Evolutionary conservation across 2,797 vertebrate genomes (phyloP).

Genomic region (Melopsittacus undulatus): DNA sequence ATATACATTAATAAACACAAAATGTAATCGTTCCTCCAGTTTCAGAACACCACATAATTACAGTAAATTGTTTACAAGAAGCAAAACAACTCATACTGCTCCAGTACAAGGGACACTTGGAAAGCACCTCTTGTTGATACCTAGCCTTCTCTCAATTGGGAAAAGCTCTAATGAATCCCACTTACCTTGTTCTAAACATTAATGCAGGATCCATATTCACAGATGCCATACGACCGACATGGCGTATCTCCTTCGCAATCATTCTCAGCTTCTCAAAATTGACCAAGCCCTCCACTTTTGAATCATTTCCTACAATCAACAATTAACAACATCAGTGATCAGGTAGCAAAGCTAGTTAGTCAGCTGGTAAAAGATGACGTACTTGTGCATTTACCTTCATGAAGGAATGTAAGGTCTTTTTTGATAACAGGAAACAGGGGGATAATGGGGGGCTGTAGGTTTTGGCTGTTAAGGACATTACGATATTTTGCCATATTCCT

Average conservation of each 20-base stretch:
- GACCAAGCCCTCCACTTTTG: slow-evolving; percentile 96
- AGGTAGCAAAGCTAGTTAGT: not conserved
- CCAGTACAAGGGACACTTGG: not conserved
- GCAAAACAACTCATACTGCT: not conserved
- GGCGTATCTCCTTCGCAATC: slow-evolving; percentile 99
- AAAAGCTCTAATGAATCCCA: not conserved
- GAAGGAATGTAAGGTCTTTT: slow-evolving; percentile 98
- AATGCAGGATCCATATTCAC: slow-evolving; percentile 98
- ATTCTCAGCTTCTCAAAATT: slow-evolving; percentile 99
- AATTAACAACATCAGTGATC: not conserved
- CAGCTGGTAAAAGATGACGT: not conserved
- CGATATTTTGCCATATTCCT: slow-evolving; percentile 99
- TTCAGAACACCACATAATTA: not conserved
- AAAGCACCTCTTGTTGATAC: not conserved
- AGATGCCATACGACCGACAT: slow-evolving; percentile 96
- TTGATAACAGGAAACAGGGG: slow-evolving; percentile 98
- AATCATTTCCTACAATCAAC: slow-evolving; percentile 89
- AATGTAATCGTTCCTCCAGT: not conserved
- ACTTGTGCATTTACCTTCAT: slow-evolving; percentile 86
- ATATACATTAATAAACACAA: not conserved
- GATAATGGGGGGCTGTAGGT: slow-evolving; percentile 97
- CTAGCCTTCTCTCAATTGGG: not conserved
- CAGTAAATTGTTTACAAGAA: not conserved
- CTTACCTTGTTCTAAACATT: slow-evolving; percentile 96
- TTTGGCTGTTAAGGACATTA: slow-evolving; percentile 97